These are phyloP conservation scores for Listronotus oregonensis DNA, from an alignment of 1,140 invertebrate species.

Conservation along the genomic window DNA sequence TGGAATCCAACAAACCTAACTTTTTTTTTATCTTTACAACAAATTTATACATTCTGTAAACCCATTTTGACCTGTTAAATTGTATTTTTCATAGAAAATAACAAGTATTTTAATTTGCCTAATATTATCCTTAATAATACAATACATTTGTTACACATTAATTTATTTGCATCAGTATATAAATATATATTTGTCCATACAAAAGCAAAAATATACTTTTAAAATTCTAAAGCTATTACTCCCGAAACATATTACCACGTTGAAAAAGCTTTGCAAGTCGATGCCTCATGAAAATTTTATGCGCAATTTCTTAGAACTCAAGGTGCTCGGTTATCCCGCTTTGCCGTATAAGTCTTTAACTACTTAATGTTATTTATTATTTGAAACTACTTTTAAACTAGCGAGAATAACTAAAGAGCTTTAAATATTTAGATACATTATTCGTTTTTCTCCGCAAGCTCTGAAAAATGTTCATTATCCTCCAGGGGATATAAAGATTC, in stretches of 20 bases:
- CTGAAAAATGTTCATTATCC: slow-evolving; percentile 23
- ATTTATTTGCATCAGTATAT: too few species aligned
- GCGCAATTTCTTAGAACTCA: slow-evolving; percentile 45
- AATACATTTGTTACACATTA: too few species aligned
- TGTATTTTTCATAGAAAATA: too few species aligned
- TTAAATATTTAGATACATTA: slow-evolving; percentile 21
- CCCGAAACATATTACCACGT: slow-evolving; percentile 14
- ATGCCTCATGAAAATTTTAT: slow-evolving; percentile 43
- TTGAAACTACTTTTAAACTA: slow-evolving; percentile 25
- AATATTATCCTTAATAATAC: too few species aligned
- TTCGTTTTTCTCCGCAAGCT: slow-evolving; percentile 18
- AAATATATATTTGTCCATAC: too few species aligned
- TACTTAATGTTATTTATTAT: slow-evolving; percentile 42
- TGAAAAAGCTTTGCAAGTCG: slow-evolving; percentile 30
- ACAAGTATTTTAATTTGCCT: too few species aligned
- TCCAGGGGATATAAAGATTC: slow-evolving; percentile 17
- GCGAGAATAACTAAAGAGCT: slow-evolving; percentile 25
- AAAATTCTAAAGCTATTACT: neutral
- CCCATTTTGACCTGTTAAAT: too few species aligned
- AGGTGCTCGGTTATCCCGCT: slow-evolving; percentile 29
- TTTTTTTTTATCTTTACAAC: too few species aligned
- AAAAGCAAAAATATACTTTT: neutral
- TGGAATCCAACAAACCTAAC: too few species aligned
- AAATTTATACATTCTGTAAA: too few species aligned
- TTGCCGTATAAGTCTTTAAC: slow-evolving; percentile 27